These are phyloP conservation scores for Erynnis tages DNA, from an alignment of 2,888 invertebrate genomes.

Conservation along the genomic window DNA sequence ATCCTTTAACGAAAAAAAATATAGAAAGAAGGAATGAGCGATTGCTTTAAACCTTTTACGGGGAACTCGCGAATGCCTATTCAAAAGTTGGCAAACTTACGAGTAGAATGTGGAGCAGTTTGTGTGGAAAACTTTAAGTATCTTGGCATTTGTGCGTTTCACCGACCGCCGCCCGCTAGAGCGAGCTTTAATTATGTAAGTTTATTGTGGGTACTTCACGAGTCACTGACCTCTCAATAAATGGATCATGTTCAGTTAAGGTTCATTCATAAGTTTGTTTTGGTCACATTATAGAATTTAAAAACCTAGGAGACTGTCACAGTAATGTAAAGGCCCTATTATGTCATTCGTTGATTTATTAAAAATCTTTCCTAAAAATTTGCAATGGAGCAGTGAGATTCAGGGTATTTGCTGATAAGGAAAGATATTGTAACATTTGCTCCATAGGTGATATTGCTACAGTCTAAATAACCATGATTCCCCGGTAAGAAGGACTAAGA, in stretches of 20 bases:
- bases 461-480: no score
- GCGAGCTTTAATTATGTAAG: constrained; percentile 20
- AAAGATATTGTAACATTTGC: no score
- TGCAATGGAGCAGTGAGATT: no score
- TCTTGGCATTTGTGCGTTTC: constrained; percentile 16
- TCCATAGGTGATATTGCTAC: no score
- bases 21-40: background rate
- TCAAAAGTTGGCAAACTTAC: constrained; percentile 19
- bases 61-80: constrained; percentile 16
- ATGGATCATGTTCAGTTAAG: background rate
- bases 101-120: constrained; percentile 23
- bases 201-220: constrained; percentile 9
- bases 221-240: constrained; percentile 13
- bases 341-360: no score
- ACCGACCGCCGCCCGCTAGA: constrained; percentile 9
- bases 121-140: constrained; percentile 17
- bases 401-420: no score
- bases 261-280: background rate
- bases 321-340: no score
- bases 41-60: background rate
- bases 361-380: no score
- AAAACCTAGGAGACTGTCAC: no score
- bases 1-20: no score
- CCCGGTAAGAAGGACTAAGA: no score
- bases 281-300: background rate